Base-by-base conservation (phyloP, 2,888 invertebrate genomes). In the Ormia ochracea region DNA sequence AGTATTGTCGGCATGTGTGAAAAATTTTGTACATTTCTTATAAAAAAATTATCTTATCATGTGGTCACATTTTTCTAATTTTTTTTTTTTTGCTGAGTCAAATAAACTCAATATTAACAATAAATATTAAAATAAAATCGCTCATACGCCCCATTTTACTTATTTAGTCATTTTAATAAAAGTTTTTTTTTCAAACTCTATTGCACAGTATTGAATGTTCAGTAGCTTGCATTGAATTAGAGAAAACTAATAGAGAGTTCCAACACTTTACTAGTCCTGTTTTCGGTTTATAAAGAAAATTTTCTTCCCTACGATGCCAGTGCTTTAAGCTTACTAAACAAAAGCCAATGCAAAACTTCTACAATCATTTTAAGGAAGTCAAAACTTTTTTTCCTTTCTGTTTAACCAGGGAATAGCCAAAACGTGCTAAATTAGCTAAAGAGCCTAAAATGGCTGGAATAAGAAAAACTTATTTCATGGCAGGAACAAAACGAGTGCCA, bases 391-490 rank as follows among this genome's bases (percentile, higher is more conserved):
- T 4, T 38, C 5, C 36, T 33, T 23, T n/a, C n/a, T n/a, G n/a
- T 26, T 4, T 54, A 26, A 17, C 17, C 6, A 41, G 6, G 48
- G 19, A 54, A 72, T 59, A 52, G 28, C 58, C 23, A 59, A 66
- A 66, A 78, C 72, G 77, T 78, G 72, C 59, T 54, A 59, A 72
- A 78, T 72, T 78, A 52, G 59, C 72, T 61, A 45, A 72, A 52
- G 17, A n/a, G 41, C 26, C 41, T 33, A 66, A 72, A n/a, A 59
- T 59, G 59, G 26, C 33, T 50, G 10, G 70, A 65, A 77, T 77
- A 65, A 43, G 43, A 77, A 77, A 58, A 65, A 72, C 9, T 19
- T 58, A 17, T 58, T 38, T 3, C 6, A 33, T 14, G 10, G 0
- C n/a, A n/a, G 2, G 4, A 9, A 31, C 48, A 36, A 21, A 33